Evolutionary conservation across 1,140 invertebrate species (phyloP), one percentile per base, ranked within the genome.

Genomic region (Ridgeia piscesae): DNA sequence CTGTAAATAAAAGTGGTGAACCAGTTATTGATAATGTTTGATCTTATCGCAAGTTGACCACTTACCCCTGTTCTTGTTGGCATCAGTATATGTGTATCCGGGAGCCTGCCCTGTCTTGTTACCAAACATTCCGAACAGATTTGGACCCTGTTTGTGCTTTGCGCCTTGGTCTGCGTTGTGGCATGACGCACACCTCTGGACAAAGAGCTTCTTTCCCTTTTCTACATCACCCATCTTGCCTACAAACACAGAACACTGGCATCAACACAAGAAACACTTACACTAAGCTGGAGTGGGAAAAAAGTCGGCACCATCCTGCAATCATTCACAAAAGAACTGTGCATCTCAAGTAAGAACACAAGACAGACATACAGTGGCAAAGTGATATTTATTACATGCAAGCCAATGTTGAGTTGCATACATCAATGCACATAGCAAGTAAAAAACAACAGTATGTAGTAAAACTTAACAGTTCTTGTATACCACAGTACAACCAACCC

Each of bases 71-170:
- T 97, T 97, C 96, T 99, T 99, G 96, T 99, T 99, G 93, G 99
- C 99, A 94, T 99, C 98, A 93, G 99, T 99, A 96, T 99, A 99
- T 31, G 97, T 94, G 95, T 98, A 99, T 92, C 99, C 99, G 89
- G 98, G 33, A 34, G 98, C 98, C 95, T 99, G 98, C 77, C 99
- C 99, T 94, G 99, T 99, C 96, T 99, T 99, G 94, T 99, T 97
- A 89, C 99, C 99, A 94, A 98, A 97, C 91, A 99, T 95, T 93
- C 99, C 99, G 95, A 98, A 96, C 31, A 99, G 97, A 96, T 99
- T 99, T 50, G 99, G 99, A 34, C 99, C 99, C 94, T 98, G 98
- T 97, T 99, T 99, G 96, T 99, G 98, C 96, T 99, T 99, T 94
- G 98, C 98, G 95, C 98, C 98, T 93, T 97, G 97, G 95, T 99